Evolutionary conservation across 2,888 invertebrate genomes (phyloP).

Genomic region (Habrosyne pyritoides): DNA sequence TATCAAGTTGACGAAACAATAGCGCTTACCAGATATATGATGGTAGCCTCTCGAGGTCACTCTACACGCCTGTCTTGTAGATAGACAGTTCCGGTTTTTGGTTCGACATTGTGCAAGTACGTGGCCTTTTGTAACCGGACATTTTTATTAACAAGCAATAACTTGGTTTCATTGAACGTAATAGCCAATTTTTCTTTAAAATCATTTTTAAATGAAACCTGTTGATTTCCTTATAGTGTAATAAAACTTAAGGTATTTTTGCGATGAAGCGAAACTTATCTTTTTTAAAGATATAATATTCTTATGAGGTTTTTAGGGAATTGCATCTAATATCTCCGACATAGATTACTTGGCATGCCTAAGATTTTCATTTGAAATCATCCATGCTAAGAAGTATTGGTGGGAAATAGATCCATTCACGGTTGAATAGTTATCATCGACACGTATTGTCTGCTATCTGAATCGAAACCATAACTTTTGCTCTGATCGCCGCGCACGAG

Average conservation of each 20-base stretch:
- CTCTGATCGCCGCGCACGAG: not conserved
- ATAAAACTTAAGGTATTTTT: not conserved
- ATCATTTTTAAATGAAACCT: not conserved
- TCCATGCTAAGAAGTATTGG: not conserved
- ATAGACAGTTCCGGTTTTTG: constrained; percentile 8
- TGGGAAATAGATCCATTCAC: not conserved
- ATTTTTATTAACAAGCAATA: constrained; percentile 5
- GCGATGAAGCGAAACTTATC: too few relatives aligned
- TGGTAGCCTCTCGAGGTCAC: not conserved
- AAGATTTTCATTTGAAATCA: too few relatives aligned
- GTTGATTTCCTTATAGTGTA: not conserved
- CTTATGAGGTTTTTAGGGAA: too few relatives aligned
- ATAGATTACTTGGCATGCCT: too few relatives aligned
- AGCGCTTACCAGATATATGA: not conserved
- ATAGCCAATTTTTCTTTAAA: not conserved
- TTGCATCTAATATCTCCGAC: too few relatives aligned
- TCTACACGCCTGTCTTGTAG: not conserved
- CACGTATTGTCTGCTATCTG: not conserved
- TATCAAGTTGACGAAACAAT: not conserved
- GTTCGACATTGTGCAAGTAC: constrained; percentile 34
- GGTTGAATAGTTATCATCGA: not conserved
- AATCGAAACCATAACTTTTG: not conserved
- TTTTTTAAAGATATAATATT: too few relatives aligned
- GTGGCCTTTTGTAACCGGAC: constrained; percentile 31
- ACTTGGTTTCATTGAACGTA: constrained; percentile 1